These are phyloP conservation scores for Epinotia ramella DNA, from an alignment of 2,888 invertebrate genomes.

Conservation along the genomic window DNA sequence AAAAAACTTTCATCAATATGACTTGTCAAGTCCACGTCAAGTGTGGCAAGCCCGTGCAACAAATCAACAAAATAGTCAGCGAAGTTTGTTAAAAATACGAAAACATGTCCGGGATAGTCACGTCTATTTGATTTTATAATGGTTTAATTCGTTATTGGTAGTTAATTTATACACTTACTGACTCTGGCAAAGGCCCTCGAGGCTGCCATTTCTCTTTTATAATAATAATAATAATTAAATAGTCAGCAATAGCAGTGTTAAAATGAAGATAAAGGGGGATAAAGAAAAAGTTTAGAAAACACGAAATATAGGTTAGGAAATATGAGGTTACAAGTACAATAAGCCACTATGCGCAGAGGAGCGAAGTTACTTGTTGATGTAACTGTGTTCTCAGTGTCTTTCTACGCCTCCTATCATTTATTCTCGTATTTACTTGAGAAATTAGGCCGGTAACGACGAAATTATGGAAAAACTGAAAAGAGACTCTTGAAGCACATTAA, in stretches of 20 bases:
- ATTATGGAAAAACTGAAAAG: background rate
- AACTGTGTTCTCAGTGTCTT: conserved; percentile 62
- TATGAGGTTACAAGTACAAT: background rate
- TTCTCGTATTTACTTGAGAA: conserved; percentile 61
- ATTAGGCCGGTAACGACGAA: conserved; percentile 51
- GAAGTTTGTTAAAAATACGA: no score
- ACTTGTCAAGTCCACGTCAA: no score
- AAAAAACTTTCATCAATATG: background rate
- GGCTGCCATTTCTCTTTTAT: no score
- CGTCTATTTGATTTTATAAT: no score
- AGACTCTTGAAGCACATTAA: background rate
- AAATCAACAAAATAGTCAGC: background rate
- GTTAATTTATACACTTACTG: no score
- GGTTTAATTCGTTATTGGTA: no score
- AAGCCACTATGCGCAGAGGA: conserved; percentile 52
- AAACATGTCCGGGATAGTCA: no score
- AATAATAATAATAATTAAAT: no score
- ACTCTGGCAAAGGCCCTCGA: no score
- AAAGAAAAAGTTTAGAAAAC: background rate
- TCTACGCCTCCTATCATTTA: conserved; percentile 61
- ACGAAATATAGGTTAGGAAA: background rate
- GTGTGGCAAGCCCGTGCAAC: background rate
- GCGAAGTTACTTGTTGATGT: conserved; percentile 58
- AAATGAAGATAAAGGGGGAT: background rate
- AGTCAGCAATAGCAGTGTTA: no score